These are phyloP conservation scores for Eupithecia subumbrata DNA, from an alignment of 2,888 invertebrate genomes.

Conservation along the genomic window DNA sequence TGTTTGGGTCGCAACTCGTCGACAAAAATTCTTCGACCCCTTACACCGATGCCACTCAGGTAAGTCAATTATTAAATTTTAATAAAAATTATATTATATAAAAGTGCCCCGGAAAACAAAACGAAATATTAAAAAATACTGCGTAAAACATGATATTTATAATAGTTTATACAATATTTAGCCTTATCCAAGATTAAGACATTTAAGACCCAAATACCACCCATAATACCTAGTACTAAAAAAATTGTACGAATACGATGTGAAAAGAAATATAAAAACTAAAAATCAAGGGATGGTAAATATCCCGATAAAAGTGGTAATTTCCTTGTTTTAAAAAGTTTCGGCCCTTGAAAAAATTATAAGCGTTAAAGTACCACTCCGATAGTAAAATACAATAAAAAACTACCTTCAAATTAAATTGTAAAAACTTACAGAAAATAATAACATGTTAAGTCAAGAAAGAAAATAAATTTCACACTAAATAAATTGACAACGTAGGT, in stretches of 20 bases:
- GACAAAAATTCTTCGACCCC: constrained; percentile 96
- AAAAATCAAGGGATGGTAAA: not conserved
- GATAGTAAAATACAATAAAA: not conserved
- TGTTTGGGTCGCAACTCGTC: constrained; percentile 96
- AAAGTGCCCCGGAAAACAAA: not conserved
- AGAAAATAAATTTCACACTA: not conserved
- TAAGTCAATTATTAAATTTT: constrained; percentile 76
- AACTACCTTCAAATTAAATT: not conserved
- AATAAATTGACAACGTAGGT: not conserved
- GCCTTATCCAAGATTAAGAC: not conserved
- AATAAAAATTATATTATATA: not conserved
- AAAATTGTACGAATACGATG: not conserved
- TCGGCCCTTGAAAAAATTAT: too few relatives aligned
- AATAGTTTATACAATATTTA: not conserved
- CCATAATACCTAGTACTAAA: not conserved
- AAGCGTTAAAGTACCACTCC: not conserved
- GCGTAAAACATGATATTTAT: not conserved
- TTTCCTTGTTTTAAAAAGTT: not conserved
- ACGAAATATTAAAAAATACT: not conserved
- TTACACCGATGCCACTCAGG: constrained; percentile 99
- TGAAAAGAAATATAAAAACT: not conserved
- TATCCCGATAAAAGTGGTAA: not conserved
- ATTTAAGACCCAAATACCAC: not conserved
- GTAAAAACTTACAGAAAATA: not conserved
- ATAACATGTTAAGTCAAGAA: not conserved